phyloP scores from a whole-genome alignment of 2,888 invertebrate genomes.

The Dichetophora obliterata region DNA sequence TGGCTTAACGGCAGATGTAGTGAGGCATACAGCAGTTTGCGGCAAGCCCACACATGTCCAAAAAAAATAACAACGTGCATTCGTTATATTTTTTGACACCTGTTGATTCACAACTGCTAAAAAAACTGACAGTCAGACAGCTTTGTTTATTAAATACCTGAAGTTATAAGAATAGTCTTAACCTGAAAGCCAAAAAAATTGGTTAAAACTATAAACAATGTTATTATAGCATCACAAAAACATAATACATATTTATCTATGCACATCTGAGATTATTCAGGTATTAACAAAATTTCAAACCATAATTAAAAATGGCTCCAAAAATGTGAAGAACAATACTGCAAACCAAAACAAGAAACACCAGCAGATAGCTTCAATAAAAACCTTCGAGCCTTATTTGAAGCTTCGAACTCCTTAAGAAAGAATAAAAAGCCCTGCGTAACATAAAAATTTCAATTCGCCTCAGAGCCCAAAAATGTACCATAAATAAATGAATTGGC shows the following conservation, averaged over 20 bases:
- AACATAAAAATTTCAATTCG: neutral
- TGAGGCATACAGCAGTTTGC: neutral
- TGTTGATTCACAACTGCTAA: neutral
- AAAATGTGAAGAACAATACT: too few relatives aligned
- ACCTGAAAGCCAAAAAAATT: too few relatives aligned
- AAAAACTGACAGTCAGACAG: neutral
- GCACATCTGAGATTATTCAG: too few relatives aligned
- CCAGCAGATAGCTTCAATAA: neutral
- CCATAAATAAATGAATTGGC: too few relatives aligned
- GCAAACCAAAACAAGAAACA: neutral
- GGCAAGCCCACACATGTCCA: neutral
- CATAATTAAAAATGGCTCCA: too few relatives aligned
- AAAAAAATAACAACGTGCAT: neutral
- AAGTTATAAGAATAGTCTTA: neutral
- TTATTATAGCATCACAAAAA: too few relatives aligned
- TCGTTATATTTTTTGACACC: neutral
- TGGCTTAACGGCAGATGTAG: neutral
- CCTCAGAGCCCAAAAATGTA: too few relatives aligned
- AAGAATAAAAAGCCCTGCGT: neutral
- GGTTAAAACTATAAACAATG: too few relatives aligned
- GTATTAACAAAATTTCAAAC: too few relatives aligned
- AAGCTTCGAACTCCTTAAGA: neutral
- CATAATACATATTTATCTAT: too few relatives aligned
- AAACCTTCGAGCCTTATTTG: neutral
- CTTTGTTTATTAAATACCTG: neutral